These are phyloP conservation scores for Lamellibrachia luymesi DNA, from an alignment of 1,140 invertebrate species.

Conservation along the genomic window DNA sequence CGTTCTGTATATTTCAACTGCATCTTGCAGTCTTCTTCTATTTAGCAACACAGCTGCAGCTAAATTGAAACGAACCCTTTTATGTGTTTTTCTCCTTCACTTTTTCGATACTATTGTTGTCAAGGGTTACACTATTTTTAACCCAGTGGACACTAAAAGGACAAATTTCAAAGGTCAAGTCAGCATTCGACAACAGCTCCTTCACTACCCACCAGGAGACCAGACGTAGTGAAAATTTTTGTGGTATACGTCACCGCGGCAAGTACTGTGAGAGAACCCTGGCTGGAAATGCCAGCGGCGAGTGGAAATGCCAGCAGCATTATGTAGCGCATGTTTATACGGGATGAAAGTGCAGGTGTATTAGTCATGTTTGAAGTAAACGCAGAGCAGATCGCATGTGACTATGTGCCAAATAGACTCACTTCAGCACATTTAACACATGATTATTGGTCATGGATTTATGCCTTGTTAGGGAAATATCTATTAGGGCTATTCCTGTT, in stretches of 20 bases:
- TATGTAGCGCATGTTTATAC: not conserved
- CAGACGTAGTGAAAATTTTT: not conserved
- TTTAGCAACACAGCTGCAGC: not conserved
- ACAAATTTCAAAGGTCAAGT: not conserved
- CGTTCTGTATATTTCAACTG: too few species aligned
- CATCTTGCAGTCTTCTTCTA: not conserved
- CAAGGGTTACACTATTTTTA: not conserved
- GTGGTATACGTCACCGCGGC: not conserved
- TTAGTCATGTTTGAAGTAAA: not conserved
- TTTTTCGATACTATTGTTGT: not conserved
- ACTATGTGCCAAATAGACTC: not conserved
- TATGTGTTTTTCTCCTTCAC: not conserved
- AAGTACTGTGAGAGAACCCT: not conserved
- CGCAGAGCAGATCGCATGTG: not conserved
- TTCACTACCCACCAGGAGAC: not conserved
- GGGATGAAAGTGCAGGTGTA: not conserved
- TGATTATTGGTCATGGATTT: not conserved
- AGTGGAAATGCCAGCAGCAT: not conserved
- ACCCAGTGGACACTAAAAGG: not conserved
- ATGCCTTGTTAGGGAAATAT: not conserved
- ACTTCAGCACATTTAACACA: not conserved
- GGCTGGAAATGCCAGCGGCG: not conserved
- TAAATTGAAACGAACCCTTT: not conserved
- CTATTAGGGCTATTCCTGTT: not conserved
- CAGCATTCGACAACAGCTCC: not conserved